A percentile compares a stretch with the other conserved stretches of the same genome.
Evolutionary conservation across 2,797 vertebrate species (phyloP).

Genomic region (Balearica regulorum): DNA sequence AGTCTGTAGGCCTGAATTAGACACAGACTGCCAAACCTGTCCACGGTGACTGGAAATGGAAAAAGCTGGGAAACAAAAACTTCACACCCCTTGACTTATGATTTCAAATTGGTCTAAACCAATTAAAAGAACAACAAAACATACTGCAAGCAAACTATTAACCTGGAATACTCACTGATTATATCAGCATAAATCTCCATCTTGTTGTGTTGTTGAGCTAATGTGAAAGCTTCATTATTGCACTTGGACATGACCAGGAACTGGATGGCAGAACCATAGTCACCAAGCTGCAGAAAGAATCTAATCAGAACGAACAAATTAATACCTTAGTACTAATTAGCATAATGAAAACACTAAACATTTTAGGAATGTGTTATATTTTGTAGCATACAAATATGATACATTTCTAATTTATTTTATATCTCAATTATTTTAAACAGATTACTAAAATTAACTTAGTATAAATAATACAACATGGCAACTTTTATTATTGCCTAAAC

Average conservation of each 20-base stretch:
- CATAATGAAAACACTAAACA: not conserved
- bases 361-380: not conserved
- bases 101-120: not conserved
- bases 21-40: not conserved
- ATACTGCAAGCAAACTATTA: not conserved
- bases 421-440: not conserved
- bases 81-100: not conserved
- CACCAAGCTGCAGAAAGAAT: slow-evolving; percentile 90
- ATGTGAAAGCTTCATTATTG: slow-evolving; percentile 93
- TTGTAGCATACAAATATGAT: not conserved
- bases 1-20: not conserved
- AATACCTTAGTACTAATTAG: not conserved
- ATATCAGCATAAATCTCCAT: slow-evolving; percentile 98
- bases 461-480: not conserved
- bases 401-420: not conserved
- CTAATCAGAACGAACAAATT: slow-evolving; percentile 68
- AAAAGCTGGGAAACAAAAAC: not conserved
- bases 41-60: not conserved
- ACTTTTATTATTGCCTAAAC: not conserved
- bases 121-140: not conserved
- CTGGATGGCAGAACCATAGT: slow-evolving; percentile 95
- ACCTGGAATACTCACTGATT: slow-evolving; percentile 80
- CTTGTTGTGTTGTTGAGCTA: slow-evolving; percentile 95
- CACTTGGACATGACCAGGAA: slow-evolving; percentile 96
- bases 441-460: not conserved